These are phyloP conservation scores for Spodoptera frugiperda DNA, from an alignment of 1,140 invertebrate genomes.

Conservation along the genomic window DNA sequence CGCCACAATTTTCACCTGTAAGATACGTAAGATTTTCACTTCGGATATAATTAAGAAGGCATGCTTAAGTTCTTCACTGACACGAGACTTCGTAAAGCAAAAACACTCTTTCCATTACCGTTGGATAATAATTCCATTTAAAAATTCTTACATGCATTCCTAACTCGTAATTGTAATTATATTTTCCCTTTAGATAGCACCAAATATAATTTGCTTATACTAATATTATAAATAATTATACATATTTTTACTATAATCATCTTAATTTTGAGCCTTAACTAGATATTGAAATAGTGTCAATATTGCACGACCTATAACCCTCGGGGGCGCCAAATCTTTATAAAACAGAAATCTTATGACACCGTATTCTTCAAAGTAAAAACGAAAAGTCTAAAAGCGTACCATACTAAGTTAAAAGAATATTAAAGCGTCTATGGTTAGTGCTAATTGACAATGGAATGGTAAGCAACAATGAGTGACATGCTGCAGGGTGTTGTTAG, in stretches of 20 bases:
- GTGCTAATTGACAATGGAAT: constrained; percentile 69
- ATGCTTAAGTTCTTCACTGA: constrained; percentile 56
- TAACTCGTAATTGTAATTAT: background rate
- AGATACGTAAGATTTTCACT: constrained; percentile 70
- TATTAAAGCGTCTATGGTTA: constrained; percentile 70
- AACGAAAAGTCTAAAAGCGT: constrained; percentile 62
- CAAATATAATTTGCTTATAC: constrained; percentile 1
- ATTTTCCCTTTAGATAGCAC: background rate
- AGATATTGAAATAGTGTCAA: constrained; percentile 14
- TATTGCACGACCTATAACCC: constrained; percentile 72
- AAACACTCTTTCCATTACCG: constrained; percentile 28
- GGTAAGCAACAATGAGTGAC: constrained; percentile 67
- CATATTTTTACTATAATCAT: constrained; percentile 7
- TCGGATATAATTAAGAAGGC: constrained; percentile 46
- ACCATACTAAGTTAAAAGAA: constrained; percentile 62
- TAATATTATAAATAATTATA: constrained; percentile 20
- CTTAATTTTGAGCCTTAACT: constrained; percentile 17
- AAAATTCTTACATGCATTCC: constrained; percentile 52
- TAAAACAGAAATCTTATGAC: constrained; percentile 66
- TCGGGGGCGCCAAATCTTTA: constrained; percentile 82
- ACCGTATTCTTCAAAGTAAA: constrained; percentile 81
- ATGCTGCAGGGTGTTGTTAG: constrained; percentile 59
- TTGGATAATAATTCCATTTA: constrained; percentile 38
- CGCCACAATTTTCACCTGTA: constrained; percentile 82
- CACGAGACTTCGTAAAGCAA: constrained; percentile 42